Evolutionary conservation across 2,888 invertebrate species (phyloP).

Genomic region (Zonitis immaculata): DNA sequence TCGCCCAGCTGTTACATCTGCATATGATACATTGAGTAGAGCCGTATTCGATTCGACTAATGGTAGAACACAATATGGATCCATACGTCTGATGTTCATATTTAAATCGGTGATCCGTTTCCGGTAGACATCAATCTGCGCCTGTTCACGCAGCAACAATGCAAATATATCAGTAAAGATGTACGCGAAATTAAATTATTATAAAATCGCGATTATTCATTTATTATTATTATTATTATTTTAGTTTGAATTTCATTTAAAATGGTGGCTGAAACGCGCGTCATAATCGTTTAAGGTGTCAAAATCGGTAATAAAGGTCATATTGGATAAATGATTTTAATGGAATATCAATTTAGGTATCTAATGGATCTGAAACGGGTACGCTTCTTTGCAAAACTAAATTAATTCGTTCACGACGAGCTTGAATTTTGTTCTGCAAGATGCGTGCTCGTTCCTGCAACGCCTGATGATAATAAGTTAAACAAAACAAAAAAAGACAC

Average conservation of each 20-base stretch:
- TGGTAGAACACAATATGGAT: conserved; percentile 64
- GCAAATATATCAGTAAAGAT: conserved; percentile 35
- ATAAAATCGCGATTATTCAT: conserved; percentile 21
- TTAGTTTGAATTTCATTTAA: conserved; percentile 28
- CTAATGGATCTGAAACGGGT: conserved; percentile 74
- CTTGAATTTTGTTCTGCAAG: conserved; percentile 82
- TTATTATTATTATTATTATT: no score
- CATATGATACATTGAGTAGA: conserved; percentile 55
- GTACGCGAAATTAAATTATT: conserved; percentile 25
- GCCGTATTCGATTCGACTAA: conserved; percentile 49
- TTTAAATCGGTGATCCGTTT: conserved; percentile 69
- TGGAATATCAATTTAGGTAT: conserved; percentile 55
- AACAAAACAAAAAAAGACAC: no score
- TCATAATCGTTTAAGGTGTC: conserved; percentile 29
- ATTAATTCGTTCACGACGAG: conserved; percentile 84
- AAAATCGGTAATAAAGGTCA: conserved; percentile 22
- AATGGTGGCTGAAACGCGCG: conserved; percentile 48
- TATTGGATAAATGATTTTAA: conserved; percentile 19
- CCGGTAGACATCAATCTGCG: conserved; percentile 58
- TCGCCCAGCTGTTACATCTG: conserved; percentile 66
- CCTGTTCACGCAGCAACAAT: conserved; percentile 39
- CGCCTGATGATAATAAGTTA: conserved; percentile 53
- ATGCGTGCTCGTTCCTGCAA: conserved; percentile 81
- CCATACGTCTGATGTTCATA: conserved; percentile 67
- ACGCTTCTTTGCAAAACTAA: conserved; percentile 81